Base-by-base conservation (phyloP, 2,888 invertebrate genomes). In the Acronicta alni region DNA sequence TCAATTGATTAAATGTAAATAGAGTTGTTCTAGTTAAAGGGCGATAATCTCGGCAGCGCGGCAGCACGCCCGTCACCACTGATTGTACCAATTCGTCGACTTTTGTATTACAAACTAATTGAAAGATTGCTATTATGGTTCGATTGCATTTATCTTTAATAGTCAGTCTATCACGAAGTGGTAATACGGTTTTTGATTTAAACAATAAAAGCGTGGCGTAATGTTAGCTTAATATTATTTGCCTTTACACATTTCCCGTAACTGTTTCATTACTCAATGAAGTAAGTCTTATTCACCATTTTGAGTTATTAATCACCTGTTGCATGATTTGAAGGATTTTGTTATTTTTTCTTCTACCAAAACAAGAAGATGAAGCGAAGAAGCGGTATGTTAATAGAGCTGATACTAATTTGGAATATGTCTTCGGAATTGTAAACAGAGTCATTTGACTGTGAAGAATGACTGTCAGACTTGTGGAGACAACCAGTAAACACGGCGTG, bases 21-120 rank as follows among this genome's bases (percentile, higher is more conserved):
- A 81, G 60, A 72, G 65, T 60, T 80, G 85, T 72, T 76, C 85
- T 72, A 87, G 70, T 85, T 88, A 81, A 49, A 82, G 82, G 78
- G 64, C 83, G 82, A 85, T 86, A 87, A 87, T 85, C 83, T 77
- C 47, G 37, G 48, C 46, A 23, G 42, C 39, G 23, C 66, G 60
- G 57, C 55, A 60, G 58, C 54, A 46, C 63, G 46, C 57, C 56
- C 57, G 46, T 62, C 65, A 41, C 43, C 20, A 17, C 12, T 66
- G 54, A 69, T 60, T 69, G n/a, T n/a, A 72, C 58, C 46, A 57
- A 74, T 70, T 53, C 20, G 32, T 59, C 48, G 51, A 76, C 53
- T 58, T 60, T 72, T 69, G 67, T 64, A 63, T 74, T 70, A 62
- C 44, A 61, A 57, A 53, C 38, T 44, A 41, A 69, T 72, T 61